These are phyloP conservation scores for Gambusia yucatana DNA, from an alignment of 2,797 vertebrate genomes.

Conservation along the genomic window DNA sequence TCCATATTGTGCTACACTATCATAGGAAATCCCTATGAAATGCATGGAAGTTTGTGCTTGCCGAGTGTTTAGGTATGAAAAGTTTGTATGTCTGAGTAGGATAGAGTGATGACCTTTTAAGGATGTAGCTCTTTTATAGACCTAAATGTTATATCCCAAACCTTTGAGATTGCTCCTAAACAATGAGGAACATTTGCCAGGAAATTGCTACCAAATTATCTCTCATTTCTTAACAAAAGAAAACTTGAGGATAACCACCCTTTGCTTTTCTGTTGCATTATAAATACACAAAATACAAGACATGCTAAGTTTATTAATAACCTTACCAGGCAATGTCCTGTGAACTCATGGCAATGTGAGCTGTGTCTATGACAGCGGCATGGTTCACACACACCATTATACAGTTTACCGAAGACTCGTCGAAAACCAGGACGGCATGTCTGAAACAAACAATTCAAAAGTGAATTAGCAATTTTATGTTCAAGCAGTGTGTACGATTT, in stretches of 20 bases:
- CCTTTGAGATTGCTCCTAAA: background rate
- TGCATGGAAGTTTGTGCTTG: background rate
- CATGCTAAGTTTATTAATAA: background rate
- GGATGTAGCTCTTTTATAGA: background rate
- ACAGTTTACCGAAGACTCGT: slow-evolving; percentile 86
- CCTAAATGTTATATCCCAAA: background rate
- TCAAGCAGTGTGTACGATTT: background rate
- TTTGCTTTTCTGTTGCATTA: background rate
- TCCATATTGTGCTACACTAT: background rate
- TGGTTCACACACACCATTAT: slow-evolving; percentile 87
- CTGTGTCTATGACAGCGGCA: slow-evolving; percentile 90
- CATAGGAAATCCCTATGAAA: background rate
- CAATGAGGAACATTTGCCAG: background rate
- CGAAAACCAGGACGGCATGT: slow-evolving; percentile 84
- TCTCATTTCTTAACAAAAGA: background rate
- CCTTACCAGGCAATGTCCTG: slow-evolving; percentile 90
- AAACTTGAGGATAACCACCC: background rate
- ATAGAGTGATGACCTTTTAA: background rate
- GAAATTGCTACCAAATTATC: background rate
- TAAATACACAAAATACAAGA: background rate
- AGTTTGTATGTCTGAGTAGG: background rate
- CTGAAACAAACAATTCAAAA: slow-evolving; percentile 74
- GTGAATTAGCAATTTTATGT: background rate
- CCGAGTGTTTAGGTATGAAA: background rate
- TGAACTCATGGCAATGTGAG: slow-evolving; percentile 84